Conservation (phyloP, 2,888 invertebrate species). For the Diarsia mendica region DNA sequence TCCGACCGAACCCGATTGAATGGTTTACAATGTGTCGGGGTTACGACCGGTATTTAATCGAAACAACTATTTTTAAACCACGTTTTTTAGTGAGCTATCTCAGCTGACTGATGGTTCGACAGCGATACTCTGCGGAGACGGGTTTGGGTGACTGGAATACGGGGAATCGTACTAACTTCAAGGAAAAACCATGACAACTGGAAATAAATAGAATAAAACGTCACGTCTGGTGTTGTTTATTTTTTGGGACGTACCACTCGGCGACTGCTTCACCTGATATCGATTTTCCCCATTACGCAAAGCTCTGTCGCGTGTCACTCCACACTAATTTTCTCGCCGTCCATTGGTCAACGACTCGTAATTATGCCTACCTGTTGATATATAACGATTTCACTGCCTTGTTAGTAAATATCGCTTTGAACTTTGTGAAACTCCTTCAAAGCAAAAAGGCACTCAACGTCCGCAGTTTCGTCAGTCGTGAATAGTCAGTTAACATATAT, state of each 20-base stretch:
- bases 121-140: constrained; percentile 2
- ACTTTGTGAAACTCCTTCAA: constrained; percentile 48
- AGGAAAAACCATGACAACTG: neutral
- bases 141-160: neutral
- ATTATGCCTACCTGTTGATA: constrained; percentile 75
- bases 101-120: constrained; percentile 29
- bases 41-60: constrained; percentile 51
- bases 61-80: constrained; percentile 50
- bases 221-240: constrained; percentile 8
- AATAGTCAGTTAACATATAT: constrained; percentile 48
- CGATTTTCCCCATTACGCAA: constrained; percentile 65
- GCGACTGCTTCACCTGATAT: constrained; percentile 38
- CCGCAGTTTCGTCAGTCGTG: constrained; percentile 30
- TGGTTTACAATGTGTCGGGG: constrained; percentile 58
- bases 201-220: constrained; percentile 9
- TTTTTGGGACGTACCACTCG: constrained; percentile 14
- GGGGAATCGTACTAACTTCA: neutral
- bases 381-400: constrained; percentile 62
- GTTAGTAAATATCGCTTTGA: constrained; percentile 70
- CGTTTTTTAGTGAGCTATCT: constrained; percentile 20
- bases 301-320: constrained; percentile 66
- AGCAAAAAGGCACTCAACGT: constrained; percentile 46
- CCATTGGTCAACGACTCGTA: constrained; percentile 69
- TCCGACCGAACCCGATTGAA: constrained; percentile 48
- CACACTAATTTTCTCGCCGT: constrained; percentile 57